Percentiles rank a stretch among this genome's conserved stretches.
Evolutionary conservation across 1,140 invertebrate genomes (phyloP).

Genomic region (Drosophila triauraria): DNA sequence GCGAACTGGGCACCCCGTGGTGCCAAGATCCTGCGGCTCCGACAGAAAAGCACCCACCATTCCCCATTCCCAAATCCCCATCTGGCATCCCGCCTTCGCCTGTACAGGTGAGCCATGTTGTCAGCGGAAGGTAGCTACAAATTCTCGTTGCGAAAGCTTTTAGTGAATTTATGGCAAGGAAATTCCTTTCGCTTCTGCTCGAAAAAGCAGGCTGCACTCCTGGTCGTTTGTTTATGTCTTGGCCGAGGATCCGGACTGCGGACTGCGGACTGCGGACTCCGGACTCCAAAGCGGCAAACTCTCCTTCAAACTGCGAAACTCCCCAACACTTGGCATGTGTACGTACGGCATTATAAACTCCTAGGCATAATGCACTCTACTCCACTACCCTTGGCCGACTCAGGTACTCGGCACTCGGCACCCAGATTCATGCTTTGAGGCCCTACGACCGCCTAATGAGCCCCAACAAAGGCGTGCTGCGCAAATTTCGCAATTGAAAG

Average conservation of each 20-base stretch:
- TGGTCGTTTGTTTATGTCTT: conserved; percentile 74
- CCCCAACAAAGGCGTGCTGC: conserved; percentile 35
- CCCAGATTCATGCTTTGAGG: conserved; percentile 25
- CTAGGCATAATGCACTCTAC: conserved; percentile 59
- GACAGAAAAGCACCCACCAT: neutral
- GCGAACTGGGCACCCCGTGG: conserved; percentile 48
- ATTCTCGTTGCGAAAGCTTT: conserved; percentile 82
- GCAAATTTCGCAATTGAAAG: conserved; percentile 52
- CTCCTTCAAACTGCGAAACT: conserved; percentile 5
- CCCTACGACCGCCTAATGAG: conserved; percentile 53
- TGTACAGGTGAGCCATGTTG: conserved; percentile 75
- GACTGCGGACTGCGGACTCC: conserved; percentile 6
- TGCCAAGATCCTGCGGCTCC: conserved; percentile 36
- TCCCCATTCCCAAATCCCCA: conserved; percentile 1
- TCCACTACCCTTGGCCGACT: conserved; percentile 9
- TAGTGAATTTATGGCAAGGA: conserved; percentile 83
- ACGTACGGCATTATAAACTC: conserved; percentile 53
- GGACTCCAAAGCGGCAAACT: conserved; percentile 5
- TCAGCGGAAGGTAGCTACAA: conserved; percentile 82
- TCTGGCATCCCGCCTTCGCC: conserved; percentile 8
- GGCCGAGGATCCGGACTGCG: conserved; percentile 18
- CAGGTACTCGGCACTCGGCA: neutral
- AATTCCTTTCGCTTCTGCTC: conserved; percentile 67
- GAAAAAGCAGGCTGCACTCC: conserved; percentile 40
- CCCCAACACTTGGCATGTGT: conserved; percentile 50